Conservation (phyloP, 2,797 vertebrate genomes). For the Pagetopsis macropterus region DNA sequence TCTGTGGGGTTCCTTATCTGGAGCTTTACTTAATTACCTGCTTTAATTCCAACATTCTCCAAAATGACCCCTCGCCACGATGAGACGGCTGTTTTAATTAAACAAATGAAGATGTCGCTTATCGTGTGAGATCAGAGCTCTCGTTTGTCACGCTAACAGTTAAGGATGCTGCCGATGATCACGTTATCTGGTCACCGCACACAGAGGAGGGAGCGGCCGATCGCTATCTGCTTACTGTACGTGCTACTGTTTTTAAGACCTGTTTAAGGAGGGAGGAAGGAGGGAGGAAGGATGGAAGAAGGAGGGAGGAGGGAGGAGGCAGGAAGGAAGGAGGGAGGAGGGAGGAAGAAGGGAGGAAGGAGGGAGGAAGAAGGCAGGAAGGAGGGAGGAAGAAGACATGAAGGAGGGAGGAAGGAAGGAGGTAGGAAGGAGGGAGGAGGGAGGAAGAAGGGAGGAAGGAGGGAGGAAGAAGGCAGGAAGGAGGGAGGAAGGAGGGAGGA, state of each 20-base stretch:
- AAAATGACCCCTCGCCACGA: slow-evolving; percentile 90
- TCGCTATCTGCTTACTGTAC: slow-evolving; percentile 77
- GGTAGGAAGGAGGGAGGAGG: fast-evolving
- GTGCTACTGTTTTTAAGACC: slow-evolving; percentile 45
- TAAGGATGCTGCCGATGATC: slow-evolving; percentile 85
- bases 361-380: fast-evolving
- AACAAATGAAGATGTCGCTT: slow-evolving; percentile 92
- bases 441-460: fast-evolving
- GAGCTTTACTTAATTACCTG: slow-evolving; percentile 95
- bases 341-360: no score
- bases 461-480: fast-evolving
- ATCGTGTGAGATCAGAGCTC: slow-evolving; percentile 87
- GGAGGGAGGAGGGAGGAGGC: fast-evolving
- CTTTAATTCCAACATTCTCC: slow-evolving; percentile 95
- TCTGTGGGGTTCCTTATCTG: slow-evolving; percentile 92
- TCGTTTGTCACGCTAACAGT: slow-evolving; percentile 91
- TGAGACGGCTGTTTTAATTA: slow-evolving; percentile 94
- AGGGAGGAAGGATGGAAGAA: no score
- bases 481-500: fast-evolving
- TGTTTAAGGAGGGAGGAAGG: no score
- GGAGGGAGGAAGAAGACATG: fast-evolving
- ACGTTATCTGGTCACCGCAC: slow-evolving; percentile 82
- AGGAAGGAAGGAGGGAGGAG: fast-evolving
- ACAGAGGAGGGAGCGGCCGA: slow-evolving; percentile 75
- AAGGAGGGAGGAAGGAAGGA: fast-evolving